A percentile compares a stretch with the other conserved stretches of the same genome.
Conservation (phyloP, 2,797 vertebrate genomes). For the Cuniculus paca region DNA sequence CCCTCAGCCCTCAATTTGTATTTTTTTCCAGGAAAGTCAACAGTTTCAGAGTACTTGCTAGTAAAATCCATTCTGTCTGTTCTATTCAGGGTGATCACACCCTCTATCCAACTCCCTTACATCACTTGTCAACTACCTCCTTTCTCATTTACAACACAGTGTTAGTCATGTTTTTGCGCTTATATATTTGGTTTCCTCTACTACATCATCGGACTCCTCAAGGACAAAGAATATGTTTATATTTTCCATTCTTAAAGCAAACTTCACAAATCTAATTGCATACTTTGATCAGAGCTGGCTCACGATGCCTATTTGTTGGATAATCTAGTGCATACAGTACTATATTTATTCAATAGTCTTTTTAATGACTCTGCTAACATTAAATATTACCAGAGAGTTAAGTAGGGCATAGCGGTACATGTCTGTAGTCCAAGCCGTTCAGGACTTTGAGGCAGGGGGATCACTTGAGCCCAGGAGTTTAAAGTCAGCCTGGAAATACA, state of each 20-base stretch:
- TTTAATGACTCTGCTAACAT: not conserved
- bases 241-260: not conserved
- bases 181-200: not conserved
- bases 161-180: not conserved
- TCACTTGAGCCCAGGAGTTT: not conserved
- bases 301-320: not conserved
- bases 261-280: not conserved
- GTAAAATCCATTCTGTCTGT: not conserved
- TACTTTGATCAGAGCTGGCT: constrained; percentile 25
- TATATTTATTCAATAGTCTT: not conserved
- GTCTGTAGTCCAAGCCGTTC: not conserved
- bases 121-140: not conserved
- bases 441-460: not conserved
- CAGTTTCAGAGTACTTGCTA: not conserved
- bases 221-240: constrained; percentile 20
- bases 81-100: not conserved
- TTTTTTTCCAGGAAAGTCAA: not conserved
- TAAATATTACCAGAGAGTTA: not conserved
- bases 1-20: not conserved
- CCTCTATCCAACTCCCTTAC: not conserved
- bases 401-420: not conserved
- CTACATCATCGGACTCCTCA: not conserved
- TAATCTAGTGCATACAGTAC: not conserved
- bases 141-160: not conserved
- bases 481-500: not conserved